phyloP scores from a whole-genome alignment of 2,113 vertebrate species.

The Cyanoderma ruficeps region DNA sequence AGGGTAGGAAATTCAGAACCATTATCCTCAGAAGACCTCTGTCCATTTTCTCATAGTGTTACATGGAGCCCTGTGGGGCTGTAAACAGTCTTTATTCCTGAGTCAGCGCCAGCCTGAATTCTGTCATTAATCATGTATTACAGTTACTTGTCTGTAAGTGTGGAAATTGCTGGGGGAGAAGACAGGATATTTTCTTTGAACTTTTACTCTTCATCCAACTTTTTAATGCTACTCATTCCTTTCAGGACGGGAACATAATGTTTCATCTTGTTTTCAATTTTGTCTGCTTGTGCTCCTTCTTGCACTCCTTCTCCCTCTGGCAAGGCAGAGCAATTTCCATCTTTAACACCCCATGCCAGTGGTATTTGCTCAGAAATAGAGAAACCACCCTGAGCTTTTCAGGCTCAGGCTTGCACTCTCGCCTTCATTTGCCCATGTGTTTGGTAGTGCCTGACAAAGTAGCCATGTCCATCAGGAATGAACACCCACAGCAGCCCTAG shows the following conservation, averaged over 20 bases:
- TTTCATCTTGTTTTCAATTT: background rate
- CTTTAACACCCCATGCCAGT: fast-evolving
- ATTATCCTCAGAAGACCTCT: background rate
- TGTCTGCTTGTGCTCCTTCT: background rate
- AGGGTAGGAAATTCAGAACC: background rate
- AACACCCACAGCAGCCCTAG: background rate
- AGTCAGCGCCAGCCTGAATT: fast-evolving
- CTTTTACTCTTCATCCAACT: background rate
- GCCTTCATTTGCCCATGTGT: fast-evolving
- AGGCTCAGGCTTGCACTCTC: background rate
- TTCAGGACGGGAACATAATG: fast-evolving
- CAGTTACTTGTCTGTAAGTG: background rate
- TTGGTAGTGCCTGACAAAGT: background rate
- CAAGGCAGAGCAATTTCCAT: background rate
- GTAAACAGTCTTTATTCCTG: background rate
- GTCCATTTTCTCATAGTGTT: background rate
- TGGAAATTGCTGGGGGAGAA: background rate
- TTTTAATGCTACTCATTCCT: background rate
- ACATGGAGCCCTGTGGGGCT: background rate
- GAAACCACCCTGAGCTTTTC: background rate
- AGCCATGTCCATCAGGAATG: background rate
- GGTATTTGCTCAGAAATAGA: background rate
- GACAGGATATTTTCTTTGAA: background rate
- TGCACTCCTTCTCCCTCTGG: background rate
- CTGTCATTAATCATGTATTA: background rate